These are phyloP conservation scores for Bombus fervidus DNA, from an alignment of 1,140 invertebrate genomes.

Conservation along the genomic window DNA sequence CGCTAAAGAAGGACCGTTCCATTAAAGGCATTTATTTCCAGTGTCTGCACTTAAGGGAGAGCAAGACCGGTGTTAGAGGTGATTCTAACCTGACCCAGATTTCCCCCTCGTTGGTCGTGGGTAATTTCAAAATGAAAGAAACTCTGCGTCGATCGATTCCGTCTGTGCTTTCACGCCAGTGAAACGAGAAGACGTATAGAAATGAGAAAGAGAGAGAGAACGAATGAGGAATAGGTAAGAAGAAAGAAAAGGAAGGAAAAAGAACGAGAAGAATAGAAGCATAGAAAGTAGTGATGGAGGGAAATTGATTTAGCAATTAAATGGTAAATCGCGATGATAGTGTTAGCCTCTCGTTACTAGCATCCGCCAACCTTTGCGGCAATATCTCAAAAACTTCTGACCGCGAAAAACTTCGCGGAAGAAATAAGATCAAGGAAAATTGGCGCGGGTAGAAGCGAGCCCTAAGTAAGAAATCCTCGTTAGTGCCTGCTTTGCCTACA, in stretches of 20 bases:
- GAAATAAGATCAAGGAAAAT: not conserved
- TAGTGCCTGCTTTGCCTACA: constrained; percentile 20
- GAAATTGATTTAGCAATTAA: constrained; percentile 43
- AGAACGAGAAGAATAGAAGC: not conserved
- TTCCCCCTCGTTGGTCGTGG: constrained; percentile 26
- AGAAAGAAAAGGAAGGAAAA: not conserved
- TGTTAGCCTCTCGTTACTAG: not conserved
- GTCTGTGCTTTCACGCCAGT: not conserved
- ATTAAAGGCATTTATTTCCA: constrained; percentile 61
- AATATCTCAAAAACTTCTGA: constrained; percentile 28
- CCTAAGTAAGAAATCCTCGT: constrained; percentile 26
- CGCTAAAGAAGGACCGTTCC: constrained; percentile 44
- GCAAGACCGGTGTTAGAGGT: constrained; percentile 53
- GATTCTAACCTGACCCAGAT: constrained; percentile 53
- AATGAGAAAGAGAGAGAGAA: not conserved
- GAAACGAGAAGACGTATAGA: not conserved
- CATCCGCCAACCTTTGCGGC: not conserved
- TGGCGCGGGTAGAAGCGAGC: not conserved
- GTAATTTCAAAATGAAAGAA: constrained; percentile 40
- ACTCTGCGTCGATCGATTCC: constrained; percentile 25
- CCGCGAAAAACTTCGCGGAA: constrained; percentile 6
- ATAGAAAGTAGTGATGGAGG: not conserved
- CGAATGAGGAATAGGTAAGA: not conserved
- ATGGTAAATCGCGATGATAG: constrained; percentile 22
- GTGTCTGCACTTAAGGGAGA: constrained; percentile 56